A percentile compares a stretch with the other conserved stretches of the same genome.
These are phyloP conservation scores for Phylloscopus trochilus DNA, from an alignment of 2,113 vertebrate genomes.

Conservation along the genomic window DNA sequence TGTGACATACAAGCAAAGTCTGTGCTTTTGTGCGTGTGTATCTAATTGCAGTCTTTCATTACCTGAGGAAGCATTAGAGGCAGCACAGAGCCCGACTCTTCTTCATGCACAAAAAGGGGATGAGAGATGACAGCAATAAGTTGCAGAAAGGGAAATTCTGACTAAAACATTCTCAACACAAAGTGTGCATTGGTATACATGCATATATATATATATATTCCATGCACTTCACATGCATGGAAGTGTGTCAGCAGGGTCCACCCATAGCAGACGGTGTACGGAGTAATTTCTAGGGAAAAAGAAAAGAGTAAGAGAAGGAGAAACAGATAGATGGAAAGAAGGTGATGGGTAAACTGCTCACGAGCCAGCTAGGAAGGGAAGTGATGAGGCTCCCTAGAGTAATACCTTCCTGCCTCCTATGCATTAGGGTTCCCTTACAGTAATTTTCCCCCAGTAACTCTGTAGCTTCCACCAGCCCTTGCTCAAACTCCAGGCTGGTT, in stretches of 20 bases:
- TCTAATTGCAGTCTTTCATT: background rate
- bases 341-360: background rate
- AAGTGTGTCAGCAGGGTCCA: background rate
- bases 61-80: background rate
- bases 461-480: background rate
- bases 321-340: background rate
- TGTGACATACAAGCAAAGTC: background rate
- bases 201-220: too few relatives aligned
- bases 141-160: background rate
- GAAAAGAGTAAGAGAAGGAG: background rate
- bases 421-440: background rate
- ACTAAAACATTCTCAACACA: background rate
- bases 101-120: background rate
- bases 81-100: background rate
- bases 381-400: background rate
- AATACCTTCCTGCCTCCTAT: background rate
- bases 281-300: background rate
- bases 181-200: background rate
- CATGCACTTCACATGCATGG: too few relatives aligned
- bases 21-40: background rate
- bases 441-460: background rate
- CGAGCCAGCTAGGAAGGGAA: background rate
- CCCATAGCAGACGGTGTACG: background rate
- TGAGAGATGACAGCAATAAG: background rate
- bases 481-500: background rate